A percentile compares a stretch with the other conserved stretches of the same genome.
Evolutionary conservation across 1,140 invertebrate genomes (phyloP).

Genomic region (Chymomyza costata): DNA sequence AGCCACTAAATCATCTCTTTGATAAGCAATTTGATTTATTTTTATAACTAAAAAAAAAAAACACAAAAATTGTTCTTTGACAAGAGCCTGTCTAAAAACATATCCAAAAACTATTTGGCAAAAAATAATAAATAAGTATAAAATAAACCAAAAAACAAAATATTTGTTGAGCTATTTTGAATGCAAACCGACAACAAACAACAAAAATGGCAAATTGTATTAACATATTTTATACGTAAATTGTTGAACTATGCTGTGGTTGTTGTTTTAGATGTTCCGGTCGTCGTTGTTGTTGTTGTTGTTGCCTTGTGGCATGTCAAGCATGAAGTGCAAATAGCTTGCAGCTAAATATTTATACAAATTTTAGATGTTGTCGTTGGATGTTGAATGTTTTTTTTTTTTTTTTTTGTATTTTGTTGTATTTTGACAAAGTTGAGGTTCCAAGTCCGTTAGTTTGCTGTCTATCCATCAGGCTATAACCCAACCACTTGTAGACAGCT

Average conservation of each 20-base stretch:
- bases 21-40: constrained; percentile 72
- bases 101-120: constrained; percentile 38
- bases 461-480: too few species aligned
- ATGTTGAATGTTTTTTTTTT: constrained; percentile 29
- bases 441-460: too few species aligned
- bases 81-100: constrained; percentile 1
- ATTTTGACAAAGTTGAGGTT: too few species aligned
- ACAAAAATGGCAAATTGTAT: constrained; percentile 50
- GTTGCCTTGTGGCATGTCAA: constrained; percentile 49
- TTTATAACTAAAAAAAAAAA: too few species aligned
- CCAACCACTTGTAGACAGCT: too few species aligned
- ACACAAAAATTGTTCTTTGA: too few species aligned
- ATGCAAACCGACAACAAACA: constrained; percentile 25
- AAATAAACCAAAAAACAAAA: constrained; percentile 34
- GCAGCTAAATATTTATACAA: constrained; percentile 60
- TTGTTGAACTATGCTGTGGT: constrained; percentile 10
- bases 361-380: constrained; percentile 31
- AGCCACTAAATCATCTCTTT: constrained; percentile 69
- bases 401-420: constrained; percentile 32
- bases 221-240: constrained; percentile 67
- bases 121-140: constrained; percentile 36
- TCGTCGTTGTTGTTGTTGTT: constrained; percentile 12
- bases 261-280: not conserved
- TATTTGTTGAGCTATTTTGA: constrained; percentile 46
- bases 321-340: constrained; percentile 70